Evolutionary conservation across 92 coral and sea anemone species (phyloP).

Genomic region (Epizoanthus scotinus): DNA sequence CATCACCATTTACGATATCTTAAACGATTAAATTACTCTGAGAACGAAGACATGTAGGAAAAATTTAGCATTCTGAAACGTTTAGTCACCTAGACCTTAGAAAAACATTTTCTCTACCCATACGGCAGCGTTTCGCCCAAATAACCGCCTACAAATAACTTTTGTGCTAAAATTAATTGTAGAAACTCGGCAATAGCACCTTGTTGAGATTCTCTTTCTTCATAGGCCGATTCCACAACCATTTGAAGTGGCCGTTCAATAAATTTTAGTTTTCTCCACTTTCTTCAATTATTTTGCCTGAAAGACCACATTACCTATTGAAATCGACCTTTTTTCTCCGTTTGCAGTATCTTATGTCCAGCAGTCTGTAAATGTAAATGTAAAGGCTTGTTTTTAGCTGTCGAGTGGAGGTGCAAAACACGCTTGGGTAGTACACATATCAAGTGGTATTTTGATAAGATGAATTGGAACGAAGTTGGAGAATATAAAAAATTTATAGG

Average conservation of each 20-base stretch:
- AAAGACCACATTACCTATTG: background rate
- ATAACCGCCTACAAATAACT: no score
- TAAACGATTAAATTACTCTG: background rate
- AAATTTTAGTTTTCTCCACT: background rate
- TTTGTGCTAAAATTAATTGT: background rate
- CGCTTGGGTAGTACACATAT: background rate
- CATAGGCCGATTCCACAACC: background rate
- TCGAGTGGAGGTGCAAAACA: background rate
- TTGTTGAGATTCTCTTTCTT: background rate
- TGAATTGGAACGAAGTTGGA: background rate
- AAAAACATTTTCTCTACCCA: no score
- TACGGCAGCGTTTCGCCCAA: no score
- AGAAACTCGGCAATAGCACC: background rate
- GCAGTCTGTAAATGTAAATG: background rate
- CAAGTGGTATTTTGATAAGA: conserved; percentile 8
- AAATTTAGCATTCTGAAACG: no score
- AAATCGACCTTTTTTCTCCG: background rate
- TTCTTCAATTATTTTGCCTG: conserved; percentile 4
- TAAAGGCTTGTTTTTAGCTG: background rate
- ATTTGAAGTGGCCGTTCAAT: conserved; percentile 3
- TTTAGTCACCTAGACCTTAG: no score
- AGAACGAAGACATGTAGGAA: background rate
- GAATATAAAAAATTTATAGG: background rate
- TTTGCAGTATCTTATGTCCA: background rate
- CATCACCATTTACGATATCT: background rate